Base-by-base conservation (phyloP, 2,888 invertebrate species). In the Phasia obesa region DNA sequence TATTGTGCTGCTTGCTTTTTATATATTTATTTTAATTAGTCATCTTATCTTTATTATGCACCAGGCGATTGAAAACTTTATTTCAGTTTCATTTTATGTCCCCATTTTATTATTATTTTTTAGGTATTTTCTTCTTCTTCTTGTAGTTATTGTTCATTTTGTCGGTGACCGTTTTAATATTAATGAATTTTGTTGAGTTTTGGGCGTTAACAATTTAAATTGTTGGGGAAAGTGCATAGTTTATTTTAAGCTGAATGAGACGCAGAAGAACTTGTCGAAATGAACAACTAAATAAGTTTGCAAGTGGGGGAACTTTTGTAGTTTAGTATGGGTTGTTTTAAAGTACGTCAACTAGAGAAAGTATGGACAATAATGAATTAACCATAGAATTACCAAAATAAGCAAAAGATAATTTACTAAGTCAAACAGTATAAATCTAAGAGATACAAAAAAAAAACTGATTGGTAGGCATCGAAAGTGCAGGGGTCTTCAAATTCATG, bases 21-120 rank as follows among this genome's bases (percentile, higher is more conserved):
- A 4, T 55, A n/a, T 70, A 64, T 57, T 70, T 55, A 57, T 57
- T 62, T 83, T 83, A 83, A 79, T 79, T 83, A 79, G 79, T 69
- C 71, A 76, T 71, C 57, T 79, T 76, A 71, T 79, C 71, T 75
- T 71, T 79, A 71, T 76, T 71, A 79, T 83, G 70, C 79, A 76
- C 75, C 65, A 75, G 75, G 71, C 79, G 53, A 75, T 79, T 65
- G 67, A 42, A 67, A 67, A 67, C 25, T 67, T 67, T 74, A 31
- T 62, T 53, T 42, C 25, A 47, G 49, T 74, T 62, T 62, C 49
- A 65, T 65, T 70, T 75, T 49, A 31, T 64, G 69, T 70, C 53
- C 67, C 62, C 27, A 53, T 67, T 74, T 73, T 35, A 38, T 11
- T 64, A 35, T 53, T n/a, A 23, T 59, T 47, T 47, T 73, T 64